Conservation (phyloP, 2,888 invertebrate species). For the Cylloceria caligata region DNA sequence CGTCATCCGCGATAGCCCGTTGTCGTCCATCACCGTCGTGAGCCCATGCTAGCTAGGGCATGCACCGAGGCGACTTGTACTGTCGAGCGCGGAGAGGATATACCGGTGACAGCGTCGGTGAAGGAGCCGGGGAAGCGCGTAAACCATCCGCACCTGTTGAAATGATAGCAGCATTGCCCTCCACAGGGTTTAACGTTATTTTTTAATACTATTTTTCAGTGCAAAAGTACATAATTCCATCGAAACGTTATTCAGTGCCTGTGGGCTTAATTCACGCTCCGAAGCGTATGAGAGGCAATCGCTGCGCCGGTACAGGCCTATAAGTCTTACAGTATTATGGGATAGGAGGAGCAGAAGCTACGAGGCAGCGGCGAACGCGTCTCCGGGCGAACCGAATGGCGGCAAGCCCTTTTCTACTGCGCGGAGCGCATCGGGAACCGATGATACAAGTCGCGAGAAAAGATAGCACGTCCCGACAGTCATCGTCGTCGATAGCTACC, state of each 20-base stretch:
- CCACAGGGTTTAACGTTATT: conserved; percentile 3
- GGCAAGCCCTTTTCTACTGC: conserved; percentile 21
- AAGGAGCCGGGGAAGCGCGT: conserved; percentile 43
- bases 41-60: conserved; percentile 17
- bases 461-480: conserved; percentile 32
- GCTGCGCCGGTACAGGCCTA: neutral
- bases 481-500: conserved; percentile 43
- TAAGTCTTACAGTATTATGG: conserved; percentile 12
- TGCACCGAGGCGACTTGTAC: conserved; percentile 20
- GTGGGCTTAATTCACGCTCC: conserved; percentile 49
- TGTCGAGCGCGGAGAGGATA: conserved; percentile 23
- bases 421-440: conserved; percentile 49
- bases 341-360: conserved; percentile 6
- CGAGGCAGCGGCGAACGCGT: neutral
- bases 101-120: conserved; percentile 20
- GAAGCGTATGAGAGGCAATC: conserved; percentile 1
- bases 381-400: neutral
- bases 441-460: conserved; percentile 51
- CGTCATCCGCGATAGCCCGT: conserved; percentile 68
- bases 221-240: conserved; percentile 19
- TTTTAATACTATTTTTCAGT: neutral
- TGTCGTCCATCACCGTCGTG: conserved; percentile 72
- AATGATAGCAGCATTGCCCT: conserved; percentile 12
- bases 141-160: conserved; percentile 50
- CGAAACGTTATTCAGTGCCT: conserved; percentile 24